Conservation (phyloP, 2,113 vertebrate species). For the Syngnathus floridae region DNA sequence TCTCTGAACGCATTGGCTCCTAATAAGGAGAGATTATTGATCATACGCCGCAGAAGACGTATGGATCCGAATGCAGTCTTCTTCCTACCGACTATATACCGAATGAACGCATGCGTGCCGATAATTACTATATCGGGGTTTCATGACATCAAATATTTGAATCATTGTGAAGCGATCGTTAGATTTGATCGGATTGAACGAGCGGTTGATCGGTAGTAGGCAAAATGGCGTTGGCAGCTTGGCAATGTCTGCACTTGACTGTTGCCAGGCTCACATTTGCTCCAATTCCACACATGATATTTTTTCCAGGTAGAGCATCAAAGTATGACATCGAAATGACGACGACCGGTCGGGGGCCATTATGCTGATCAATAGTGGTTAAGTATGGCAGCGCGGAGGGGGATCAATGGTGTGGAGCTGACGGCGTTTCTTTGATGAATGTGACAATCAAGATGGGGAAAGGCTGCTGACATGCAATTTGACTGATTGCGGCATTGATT, state of each 20-base stretch:
- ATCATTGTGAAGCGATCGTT: no score
- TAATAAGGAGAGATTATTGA: not conserved
- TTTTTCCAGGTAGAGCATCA: not conserved
- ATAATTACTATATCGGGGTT: no score
- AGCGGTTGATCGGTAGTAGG: no score
- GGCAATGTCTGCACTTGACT: not conserved
- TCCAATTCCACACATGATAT: no score
- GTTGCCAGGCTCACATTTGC: not conserved
- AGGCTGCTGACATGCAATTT: conserved; percentile 28
- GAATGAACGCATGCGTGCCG: not conserved
- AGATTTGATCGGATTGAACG: no score
- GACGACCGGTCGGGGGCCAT: conserved; percentile 4
- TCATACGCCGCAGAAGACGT: not conserved
- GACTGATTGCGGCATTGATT: conserved; percentile 32
- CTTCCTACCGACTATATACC: not conserved
- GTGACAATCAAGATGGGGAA: conserved; percentile 28
- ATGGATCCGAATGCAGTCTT: not conserved
- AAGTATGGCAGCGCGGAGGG: conserved; percentile 29
- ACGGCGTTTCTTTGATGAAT: conserved; percentile 32
- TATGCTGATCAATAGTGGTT: conserved; percentile 33
- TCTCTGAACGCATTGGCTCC: not conserved
- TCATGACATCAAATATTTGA: no score
- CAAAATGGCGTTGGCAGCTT: not conserved
- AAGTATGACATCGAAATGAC: not conserved
- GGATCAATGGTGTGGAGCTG: conserved; percentile 40